phyloP scores from a whole-genome alignment of 2,113 vertebrate species.

The Epinephelus lanceolatus region DNA sequence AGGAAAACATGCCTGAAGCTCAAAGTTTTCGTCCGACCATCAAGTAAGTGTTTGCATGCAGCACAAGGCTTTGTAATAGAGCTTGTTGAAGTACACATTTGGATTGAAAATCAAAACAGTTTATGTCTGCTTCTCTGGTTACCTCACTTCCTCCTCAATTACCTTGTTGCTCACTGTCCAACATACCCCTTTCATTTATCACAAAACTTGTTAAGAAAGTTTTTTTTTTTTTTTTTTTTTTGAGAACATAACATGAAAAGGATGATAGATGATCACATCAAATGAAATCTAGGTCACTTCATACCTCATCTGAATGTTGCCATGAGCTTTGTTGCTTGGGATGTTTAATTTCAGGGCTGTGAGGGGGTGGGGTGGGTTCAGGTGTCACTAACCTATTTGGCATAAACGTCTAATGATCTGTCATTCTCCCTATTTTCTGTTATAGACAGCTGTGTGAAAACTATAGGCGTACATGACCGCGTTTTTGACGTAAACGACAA shows the following conservation, averaged over 20 bases:
- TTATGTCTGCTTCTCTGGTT: conserved; percentile 58
- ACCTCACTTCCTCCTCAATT: conserved; percentile 52
- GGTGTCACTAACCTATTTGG: conserved; percentile 97
- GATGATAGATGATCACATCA: conserved; percentile 41
- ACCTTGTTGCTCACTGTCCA: conserved; percentile 54
- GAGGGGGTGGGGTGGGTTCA: conserved; percentile 66
- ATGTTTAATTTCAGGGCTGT: conserved; percentile 64
- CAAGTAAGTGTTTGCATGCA: conserved; percentile 91
- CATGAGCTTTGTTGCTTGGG: conserved; percentile 83
- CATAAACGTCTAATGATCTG: conserved; percentile 86
- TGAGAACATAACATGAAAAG: conserved; percentile 36
- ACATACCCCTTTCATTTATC: conserved; percentile 79
- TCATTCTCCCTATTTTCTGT: conserved; percentile 94
- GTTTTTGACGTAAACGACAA: conserved; percentile 99
- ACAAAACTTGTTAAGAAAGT: conserved; percentile 74
- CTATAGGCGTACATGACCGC: conserved; percentile 99
- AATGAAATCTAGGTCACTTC: conserved; percentile 49
- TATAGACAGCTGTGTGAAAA: conserved; percentile 99
- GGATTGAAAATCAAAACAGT: conserved; percentile 57
- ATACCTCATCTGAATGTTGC: conserved; percentile 77
- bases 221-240: conserved; percentile 3
- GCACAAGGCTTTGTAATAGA: conserved; percentile 60
- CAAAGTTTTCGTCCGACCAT: conserved; percentile 97
- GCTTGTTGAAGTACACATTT: conserved; percentile 74
- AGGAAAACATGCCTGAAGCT: conserved; percentile 97